A percentile compares a stretch with the other conserved stretches of the same genome.
Conservation (phyloP, 2,888 invertebrate genomes). For the Dicranocentrus wangi region DNA sequence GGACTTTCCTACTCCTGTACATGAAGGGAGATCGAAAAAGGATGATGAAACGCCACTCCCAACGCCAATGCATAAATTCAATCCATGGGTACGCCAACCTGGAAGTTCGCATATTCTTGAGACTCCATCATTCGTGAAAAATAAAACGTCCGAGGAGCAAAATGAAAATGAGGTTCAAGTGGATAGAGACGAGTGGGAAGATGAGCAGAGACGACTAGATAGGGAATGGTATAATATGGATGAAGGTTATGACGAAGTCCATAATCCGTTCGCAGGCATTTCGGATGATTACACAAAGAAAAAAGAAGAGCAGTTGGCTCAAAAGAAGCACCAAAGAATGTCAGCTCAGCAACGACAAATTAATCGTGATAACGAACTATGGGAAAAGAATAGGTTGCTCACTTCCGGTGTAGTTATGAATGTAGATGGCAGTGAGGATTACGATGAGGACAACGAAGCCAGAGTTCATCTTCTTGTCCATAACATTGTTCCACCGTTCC, state of each 20-base stretch:
- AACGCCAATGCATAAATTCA: constrained; percentile 90
- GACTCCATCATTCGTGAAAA: constrained; percentile 69
- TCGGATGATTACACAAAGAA: constrained; percentile 94
- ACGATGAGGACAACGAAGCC: constrained; percentile 96
- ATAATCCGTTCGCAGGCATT: constrained; percentile 92
- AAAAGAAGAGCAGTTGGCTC: constrained; percentile 93
- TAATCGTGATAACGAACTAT: constrained; percentile 91
- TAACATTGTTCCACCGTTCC: constrained; percentile 98
- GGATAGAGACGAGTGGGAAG: constrained; percentile 90
- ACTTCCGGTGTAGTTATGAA: constrained; percentile 94
- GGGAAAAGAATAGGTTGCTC: constrained; percentile 98
- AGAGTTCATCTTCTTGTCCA: constrained; percentile 96
- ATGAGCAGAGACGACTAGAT: constrained; percentile 91
- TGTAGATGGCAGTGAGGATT: constrained; percentile 90
- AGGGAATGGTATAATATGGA: constrained; percentile 98
- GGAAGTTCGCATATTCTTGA: constrained; percentile 71
- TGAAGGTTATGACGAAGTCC: constrained; percentile 92
- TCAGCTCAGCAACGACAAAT: constrained; percentile 97
- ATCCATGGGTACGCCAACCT: constrained; percentile 81
- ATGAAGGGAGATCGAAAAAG: constrained; percentile 74
- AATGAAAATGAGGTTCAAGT: constrained; percentile 81
- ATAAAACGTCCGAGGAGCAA: constrained; percentile 75
- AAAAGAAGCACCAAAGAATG: constrained; percentile 90
- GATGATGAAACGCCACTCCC: constrained; percentile 84
- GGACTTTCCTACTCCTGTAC: constrained; percentile 70